These are phyloP conservation scores for Tineola bisselliella DNA, from an alignment of 2,888 invertebrate genomes.

Conservation along the genomic window DNA sequence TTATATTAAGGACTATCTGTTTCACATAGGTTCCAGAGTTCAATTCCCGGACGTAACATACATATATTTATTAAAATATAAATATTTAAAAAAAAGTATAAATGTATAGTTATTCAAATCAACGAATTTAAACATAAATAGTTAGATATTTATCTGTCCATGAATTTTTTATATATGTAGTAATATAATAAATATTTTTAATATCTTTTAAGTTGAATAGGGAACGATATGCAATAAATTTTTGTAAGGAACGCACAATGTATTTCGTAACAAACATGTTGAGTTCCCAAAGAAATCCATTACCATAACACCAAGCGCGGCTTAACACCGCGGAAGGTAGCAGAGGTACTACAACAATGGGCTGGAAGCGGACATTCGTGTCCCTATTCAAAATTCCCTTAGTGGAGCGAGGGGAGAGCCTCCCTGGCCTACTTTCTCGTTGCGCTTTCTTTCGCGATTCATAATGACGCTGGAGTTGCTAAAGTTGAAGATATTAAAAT, in stretches of 20 bases:
- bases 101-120: too few species aligned
- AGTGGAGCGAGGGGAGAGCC: constrained; percentile 25
- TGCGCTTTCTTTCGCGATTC: constrained; percentile 18
- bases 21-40: too few species aligned
- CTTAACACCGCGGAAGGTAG: not conserved
- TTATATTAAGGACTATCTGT: too few species aligned
- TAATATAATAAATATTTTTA: not conserved
- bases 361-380: constrained; percentile 23
- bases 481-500: constrained; percentile 65
- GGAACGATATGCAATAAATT: not conserved
- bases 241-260: not conserved
- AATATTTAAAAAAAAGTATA: too few species aligned
- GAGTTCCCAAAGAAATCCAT: not conserved
- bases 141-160: too few species aligned
- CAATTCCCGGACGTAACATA: too few species aligned
- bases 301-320: not conserved
- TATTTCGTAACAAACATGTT: not conserved
- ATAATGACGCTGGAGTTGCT: constrained; percentile 51
- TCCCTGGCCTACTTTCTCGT: constrained; percentile 3
- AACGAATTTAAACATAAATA: too few species aligned
- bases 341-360: constrained; percentile 40
- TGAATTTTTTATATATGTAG: too few species aligned
- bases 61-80: too few species aligned
- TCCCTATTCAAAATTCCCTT: constrained; percentile 19
- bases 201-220: not conserved